Percentiles rank a stretch among this genome's conserved stretches.
Evolutionary conservation across 2,797 vertebrate genomes (phyloP).

Genomic region (Luscinia luscinia): DNA sequence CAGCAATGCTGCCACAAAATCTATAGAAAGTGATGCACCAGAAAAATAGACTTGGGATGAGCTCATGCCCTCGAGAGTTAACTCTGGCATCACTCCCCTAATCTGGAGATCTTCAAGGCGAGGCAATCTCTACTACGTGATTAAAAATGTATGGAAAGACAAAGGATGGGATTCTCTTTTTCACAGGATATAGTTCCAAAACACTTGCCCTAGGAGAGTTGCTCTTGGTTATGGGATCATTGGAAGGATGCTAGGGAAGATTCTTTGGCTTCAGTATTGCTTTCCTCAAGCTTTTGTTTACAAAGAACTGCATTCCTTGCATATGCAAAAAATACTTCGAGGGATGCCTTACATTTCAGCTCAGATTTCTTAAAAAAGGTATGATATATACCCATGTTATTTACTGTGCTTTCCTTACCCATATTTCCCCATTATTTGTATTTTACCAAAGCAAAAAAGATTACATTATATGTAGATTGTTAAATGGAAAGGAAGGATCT

Average conservation of each 20-base stretch:
- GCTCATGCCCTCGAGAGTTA: constrained; percentile 35
- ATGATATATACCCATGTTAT: constrained; percentile 54
- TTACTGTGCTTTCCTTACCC: constrained; percentile 55
- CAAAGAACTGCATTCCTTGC: constrained; percentile 85
- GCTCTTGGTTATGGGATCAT: constrained; percentile 62
- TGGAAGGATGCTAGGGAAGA: constrained; percentile 59
- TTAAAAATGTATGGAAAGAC: constrained; percentile 62
- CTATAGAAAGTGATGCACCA: constrained; percentile 59
- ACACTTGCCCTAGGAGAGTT: constrained; percentile 32
- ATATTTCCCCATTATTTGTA: constrained; percentile 44
- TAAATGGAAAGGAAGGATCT: constrained; percentile 56
- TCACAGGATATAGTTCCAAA: constrained; percentile 54
- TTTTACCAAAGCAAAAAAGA: constrained; percentile 59
- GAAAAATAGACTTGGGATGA: constrained; percentile 71
- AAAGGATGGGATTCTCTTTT: constrained; percentile 62
- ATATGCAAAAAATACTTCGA: constrained; percentile 70
- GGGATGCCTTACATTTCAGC: constrained; percentile 84
- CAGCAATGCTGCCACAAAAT: constrained; percentile 12
- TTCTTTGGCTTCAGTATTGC: constrained; percentile 68
- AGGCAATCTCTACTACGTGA: constrained; percentile 50
- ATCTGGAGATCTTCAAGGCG: constrained; percentile 56
- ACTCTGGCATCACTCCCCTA: constrained; percentile 37
- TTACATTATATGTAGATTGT: neutral
- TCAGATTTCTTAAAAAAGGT: constrained; percentile 75
- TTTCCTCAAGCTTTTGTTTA: constrained; percentile 83